Evolutionary conservation across 2,888 invertebrate species (phyloP), one percentile per base, ranked within the genome.

Genomic region (Syrista parreyssii): DNA sequence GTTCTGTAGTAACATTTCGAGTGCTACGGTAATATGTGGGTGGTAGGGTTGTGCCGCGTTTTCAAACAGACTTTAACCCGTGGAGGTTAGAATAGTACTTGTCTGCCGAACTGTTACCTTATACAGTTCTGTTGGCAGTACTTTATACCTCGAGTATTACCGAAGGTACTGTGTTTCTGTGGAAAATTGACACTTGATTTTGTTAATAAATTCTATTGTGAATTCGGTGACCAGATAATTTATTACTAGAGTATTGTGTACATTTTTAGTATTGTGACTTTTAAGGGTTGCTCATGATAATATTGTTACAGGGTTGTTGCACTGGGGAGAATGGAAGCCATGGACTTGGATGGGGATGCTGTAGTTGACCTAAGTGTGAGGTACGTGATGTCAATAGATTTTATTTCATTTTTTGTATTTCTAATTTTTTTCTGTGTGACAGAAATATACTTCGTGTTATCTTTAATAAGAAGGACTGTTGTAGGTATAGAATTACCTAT

Each of bases 361-460:
- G 97, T 97, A 85, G 97, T 97, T 88, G 97, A 97, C 94, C 94
- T 97, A 88, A 97, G 97, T 92, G 94, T 97, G 90, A 95, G 96
- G 96, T 96, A 93, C 15, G 55, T 23, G 55, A 55, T 55, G 55
- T 55, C 23, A 23, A 55, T 55, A 55, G 23, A 55, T 55, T 23
- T 40, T 15, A 40, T 40, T 40, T 55, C 9, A 15, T 15, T 36
- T 36, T 36, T 36, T 6, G 15, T 40, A 15, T 40, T 40, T 40
- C 15, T 40, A 40, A 55, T 15, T 55, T 55, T 55, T 40, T 40
- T 23, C 4, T 55, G 23, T 55, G 23, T 23, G 55, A 23, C 9
- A 40, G 15, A 40, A 55, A 23, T 55, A 55, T 23, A 55, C 55
- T 55, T 55, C 23, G 9, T 55, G 55, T 23, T 55, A 55, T 55